Base-by-base conservation (phyloP, 2,797 vertebrate genomes). In the Nyctibius grandis region DNA sequence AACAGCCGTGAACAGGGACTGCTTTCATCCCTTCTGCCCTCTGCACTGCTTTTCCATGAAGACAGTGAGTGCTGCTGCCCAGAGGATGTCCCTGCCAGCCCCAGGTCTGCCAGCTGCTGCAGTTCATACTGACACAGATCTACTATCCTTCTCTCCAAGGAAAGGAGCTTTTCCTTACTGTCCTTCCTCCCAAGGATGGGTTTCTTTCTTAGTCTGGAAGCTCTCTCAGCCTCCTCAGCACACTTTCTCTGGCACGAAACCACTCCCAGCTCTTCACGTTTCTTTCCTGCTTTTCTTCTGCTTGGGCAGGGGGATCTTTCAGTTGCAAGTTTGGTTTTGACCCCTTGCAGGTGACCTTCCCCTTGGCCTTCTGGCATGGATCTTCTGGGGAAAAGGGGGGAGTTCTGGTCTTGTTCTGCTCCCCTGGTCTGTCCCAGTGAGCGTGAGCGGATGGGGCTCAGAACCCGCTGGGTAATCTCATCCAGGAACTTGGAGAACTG, bases 401-500 rank as follows among this genome's bases (percentile, higher is more conserved):
- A 96, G 28, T 75, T 94, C 84, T 93, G 93, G 48, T 87, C 89
- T 92, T 79, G 72, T 91, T 67, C 85, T 93, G 92, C 61, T 86
- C 42, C 83, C 61, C 88, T 96, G 31, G 54, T 65, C 60, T 97
- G 91, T 56, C 75, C 89, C 69, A 91, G 47, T 9, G 95, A 95
- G 65, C 78, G 69, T 65, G 94, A 79, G 51, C 78, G 91, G 59
- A 47, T 87, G 50, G 98, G 99, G 94, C 98, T 99, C 31, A 99
- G 94, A 22, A 99, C 98, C 7, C 96, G 93, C 74, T 94, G 96
- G 31, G 98, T 98, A 87, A 99, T 98, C 93, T 99, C 99, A 70
- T 99, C 98, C 94, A 99, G 96, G 44, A 99, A 99, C 89, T 96
- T 97, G 31, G 99, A 99, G 95, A 99, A 99, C 75, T 98, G 98